phyloP scores from a whole-genome alignment of 2,888 invertebrate species.

The Heliconius hortense region DNA sequence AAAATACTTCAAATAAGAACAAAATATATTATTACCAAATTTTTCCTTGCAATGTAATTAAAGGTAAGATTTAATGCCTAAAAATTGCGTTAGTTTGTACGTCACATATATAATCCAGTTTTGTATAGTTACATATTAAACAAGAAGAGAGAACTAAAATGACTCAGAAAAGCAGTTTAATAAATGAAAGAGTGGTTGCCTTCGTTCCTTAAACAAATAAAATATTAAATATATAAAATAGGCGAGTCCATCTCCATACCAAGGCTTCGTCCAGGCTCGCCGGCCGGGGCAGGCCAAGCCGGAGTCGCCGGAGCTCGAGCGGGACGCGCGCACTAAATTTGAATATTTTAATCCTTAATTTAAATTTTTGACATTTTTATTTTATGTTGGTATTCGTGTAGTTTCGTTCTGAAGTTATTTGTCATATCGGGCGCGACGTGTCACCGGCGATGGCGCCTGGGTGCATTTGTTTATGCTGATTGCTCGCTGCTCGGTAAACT shows the following conservation, averaged over 20 bases:
- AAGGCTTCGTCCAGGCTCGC: conserved; percentile 41
- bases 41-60: neutral
- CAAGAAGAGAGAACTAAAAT: neutral
- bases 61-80: neutral
- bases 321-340: conserved; percentile 80
- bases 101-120: neutral
- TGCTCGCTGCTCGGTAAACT: conserved; percentile 29
- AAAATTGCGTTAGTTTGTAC: neutral
- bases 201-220: too few relatives aligned
- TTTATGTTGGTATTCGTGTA: conserved; percentile 82
- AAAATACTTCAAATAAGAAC: too few relatives aligned
- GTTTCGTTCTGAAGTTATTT: conserved; percentile 81
- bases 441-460: conserved; percentile 78
- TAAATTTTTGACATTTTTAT: conserved; percentile 83
- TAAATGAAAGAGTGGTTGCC: too few relatives aligned
- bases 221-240: neutral
- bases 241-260: conserved; percentile 54
- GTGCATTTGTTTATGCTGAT: conserved; percentile 34
- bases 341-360: conserved; percentile 83
- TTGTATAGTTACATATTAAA: neutral
- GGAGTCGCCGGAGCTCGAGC: conserved; percentile 55
- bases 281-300: conserved; percentile 34
- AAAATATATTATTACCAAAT: too few relatives aligned
- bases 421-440: conserved; percentile 73
- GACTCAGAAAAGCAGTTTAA: neutral